Percentiles rank a stretch among this genome's conserved stretches.
phyloP scores from a whole-genome alignment of 2,113 vertebrate species.

The Grus americana region DNA sequence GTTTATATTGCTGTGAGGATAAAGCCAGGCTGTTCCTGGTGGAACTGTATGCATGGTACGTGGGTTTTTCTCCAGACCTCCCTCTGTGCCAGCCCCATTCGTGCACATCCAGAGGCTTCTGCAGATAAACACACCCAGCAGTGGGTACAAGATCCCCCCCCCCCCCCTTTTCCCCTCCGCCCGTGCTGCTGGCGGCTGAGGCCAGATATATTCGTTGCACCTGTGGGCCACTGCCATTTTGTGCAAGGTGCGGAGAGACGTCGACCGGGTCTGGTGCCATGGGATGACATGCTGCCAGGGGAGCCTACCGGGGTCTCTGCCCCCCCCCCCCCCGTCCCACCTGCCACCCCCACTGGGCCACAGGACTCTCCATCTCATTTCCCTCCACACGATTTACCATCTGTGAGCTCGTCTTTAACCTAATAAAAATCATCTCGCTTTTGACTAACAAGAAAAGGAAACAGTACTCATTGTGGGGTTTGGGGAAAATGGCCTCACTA shows the following conservation, averaged over 20 bases:
- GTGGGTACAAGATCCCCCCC: neutral
- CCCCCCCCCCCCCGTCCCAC: conserved; percentile 9
- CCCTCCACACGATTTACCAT: conserved; percentile 85
- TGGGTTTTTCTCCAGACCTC: neutral
- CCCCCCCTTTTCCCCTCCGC: accelerated
- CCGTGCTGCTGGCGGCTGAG: neutral
- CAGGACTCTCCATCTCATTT: conserved; percentile 83
- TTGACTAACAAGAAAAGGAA: conserved; percentile 95
- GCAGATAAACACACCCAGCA: neutral
- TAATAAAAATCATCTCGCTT: conserved; percentile 89
- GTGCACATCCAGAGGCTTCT: neutral
- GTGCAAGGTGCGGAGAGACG: accelerated
- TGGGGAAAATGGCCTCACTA: conserved; percentile 93
- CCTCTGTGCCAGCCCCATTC: neutral
- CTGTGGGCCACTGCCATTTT: neutral
- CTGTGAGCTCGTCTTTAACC: conserved; percentile 90
- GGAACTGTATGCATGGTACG: accelerated
- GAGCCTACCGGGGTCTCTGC: neutral
- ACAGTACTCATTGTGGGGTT: conserved; percentile 91
- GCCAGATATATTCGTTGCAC: neutral
- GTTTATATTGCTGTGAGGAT: neutral
- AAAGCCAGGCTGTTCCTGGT: neutral
- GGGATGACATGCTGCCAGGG: neutral
- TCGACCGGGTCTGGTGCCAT: accelerated
- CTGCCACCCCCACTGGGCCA: conserved; percentile 1